Conservation (phyloP, 2,113 vertebrate genomes). For the Phoxinus phoxinus region DNA sequence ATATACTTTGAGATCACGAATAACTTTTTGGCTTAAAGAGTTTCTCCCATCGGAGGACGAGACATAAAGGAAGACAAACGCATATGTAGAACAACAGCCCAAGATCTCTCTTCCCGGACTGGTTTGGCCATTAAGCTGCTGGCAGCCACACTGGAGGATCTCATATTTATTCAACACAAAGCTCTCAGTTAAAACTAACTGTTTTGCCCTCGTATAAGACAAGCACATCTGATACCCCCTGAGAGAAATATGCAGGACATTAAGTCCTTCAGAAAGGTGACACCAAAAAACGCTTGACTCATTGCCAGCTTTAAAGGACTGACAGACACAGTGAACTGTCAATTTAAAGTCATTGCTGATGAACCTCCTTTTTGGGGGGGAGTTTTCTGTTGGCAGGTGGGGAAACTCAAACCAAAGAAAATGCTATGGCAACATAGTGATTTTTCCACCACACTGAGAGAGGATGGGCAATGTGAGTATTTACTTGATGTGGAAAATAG, state of each 20-base stretch:
- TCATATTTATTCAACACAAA: conserved; percentile 33
- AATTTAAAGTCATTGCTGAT: background rate
- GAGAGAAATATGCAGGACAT: background rate
- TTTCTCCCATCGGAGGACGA: background rate
- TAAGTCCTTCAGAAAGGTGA: background rate
- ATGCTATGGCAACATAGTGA: background rate
- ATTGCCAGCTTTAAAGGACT: background rate
- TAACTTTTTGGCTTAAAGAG: background rate
- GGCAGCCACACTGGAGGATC: conserved; percentile 19
- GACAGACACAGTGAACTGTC: background rate
- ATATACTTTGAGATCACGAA: background rate
- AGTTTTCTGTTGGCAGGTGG: background rate
- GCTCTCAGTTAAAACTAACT: conserved; percentile 16
- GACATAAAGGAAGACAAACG: background rate
- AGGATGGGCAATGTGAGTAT: background rate
- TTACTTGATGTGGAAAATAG: background rate
- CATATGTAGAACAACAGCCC: background rate
- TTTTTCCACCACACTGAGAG: background rate
- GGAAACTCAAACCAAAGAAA: background rate
- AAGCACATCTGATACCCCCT: background rate
- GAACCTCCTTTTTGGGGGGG: background rate
- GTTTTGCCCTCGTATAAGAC: background rate
- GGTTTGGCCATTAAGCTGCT: conserved; percentile 25
- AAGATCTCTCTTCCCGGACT: background rate
- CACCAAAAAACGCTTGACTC: background rate